Percentiles rank a stretch among this genome's conserved stretches.
Evolutionary conservation across 2,888 invertebrate species (phyloP).

Genomic region (Altica lythri): DNA sequence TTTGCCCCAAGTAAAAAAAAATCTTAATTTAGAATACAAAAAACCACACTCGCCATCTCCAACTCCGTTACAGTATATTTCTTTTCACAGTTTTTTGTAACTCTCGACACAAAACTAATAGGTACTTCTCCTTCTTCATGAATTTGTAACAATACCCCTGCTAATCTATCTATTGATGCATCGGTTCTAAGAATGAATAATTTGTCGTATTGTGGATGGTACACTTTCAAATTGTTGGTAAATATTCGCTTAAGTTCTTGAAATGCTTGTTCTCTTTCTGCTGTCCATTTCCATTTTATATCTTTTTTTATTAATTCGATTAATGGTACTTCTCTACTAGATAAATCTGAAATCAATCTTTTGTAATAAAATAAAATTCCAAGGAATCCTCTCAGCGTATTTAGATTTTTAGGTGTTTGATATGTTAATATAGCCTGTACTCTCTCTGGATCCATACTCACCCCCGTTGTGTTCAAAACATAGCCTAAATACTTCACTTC

Average conservation of each 20-base stretch:
- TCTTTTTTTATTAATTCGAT: slow-evolving; percentile 18
- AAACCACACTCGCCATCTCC: slow-evolving; percentile 18
- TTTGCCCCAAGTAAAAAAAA: slow-evolving; percentile 16
- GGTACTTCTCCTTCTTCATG: slow-evolving; percentile 8
- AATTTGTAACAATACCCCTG: slow-evolving; percentile 15
- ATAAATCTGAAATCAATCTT: slow-evolving; percentile 15
- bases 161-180: slow-evolving; percentile 7
- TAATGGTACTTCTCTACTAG: slow-evolving; percentile 12
- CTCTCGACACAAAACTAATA: slow-evolving; percentile 7
- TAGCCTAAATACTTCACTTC: slow-evolving; percentile 18
- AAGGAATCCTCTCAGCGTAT: slow-evolving; percentile 21
- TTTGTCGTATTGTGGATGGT: slow-evolving; percentile 6
- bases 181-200: slow-evolving; percentile 17
- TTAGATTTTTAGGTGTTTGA: slow-evolving; percentile 14
- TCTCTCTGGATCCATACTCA: slow-evolving; percentile 14
- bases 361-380: slow-evolving; percentile 23
- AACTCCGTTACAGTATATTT: slow-evolving; percentile 11
- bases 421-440: slow-evolving; percentile 14
- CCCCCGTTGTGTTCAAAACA: slow-evolving; percentile 1
- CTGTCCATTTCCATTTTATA: slow-evolving; percentile 16
- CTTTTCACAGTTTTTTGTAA: slow-evolving; percentile 4
- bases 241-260: slow-evolving; percentile 10
- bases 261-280: slow-evolving; percentile 15
- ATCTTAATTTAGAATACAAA: slow-evolving; percentile 12
- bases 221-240: slow-evolving; percentile 3